phyloP scores from a whole-genome alignment of 2,888 invertebrate genomes.

The Lordiphosa fenestrarum region DNA sequence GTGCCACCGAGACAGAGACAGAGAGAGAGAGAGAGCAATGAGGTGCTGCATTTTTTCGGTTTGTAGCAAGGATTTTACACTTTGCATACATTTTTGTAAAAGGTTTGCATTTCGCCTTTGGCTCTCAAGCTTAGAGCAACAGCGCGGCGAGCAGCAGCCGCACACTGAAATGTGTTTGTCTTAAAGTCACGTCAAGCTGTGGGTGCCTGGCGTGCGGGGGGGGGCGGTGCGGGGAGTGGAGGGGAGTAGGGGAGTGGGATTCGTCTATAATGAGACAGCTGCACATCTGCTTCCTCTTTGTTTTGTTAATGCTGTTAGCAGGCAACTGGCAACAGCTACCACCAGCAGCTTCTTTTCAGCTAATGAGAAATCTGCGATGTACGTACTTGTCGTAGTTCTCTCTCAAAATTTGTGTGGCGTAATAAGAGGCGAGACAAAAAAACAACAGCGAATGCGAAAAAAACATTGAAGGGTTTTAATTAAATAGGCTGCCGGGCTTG shows the following conservation, averaged over 20 bases:
- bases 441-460: constrained; percentile 18
- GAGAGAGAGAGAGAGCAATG: neutral
- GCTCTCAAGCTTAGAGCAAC: constrained; percentile 47
- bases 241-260: neutral
- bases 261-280: constrained; percentile 64
- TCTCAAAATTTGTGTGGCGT: constrained; percentile 37
- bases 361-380: constrained; percentile 56
- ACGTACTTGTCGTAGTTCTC: constrained; percentile 1
- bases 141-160: constrained; percentile 14
- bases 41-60: constrained; percentile 25
- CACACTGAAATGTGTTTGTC: constrained; percentile 57
- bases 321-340: constrained; percentile 32
- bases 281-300: constrained; percentile 39
- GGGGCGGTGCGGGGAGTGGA: no score
- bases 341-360: constrained; percentile 69
- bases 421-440: constrained; percentile 33
- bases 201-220: neutral
- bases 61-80: constrained; percentile 17
- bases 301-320: constrained; percentile 64
- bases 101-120: constrained; percentile 56
- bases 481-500: constrained; percentile 55
- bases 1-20: constrained; percentile 9
- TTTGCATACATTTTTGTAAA: constrained; percentile 23
- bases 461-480: constrained; percentile 71
- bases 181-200: constrained; percentile 62